phyloP scores from a whole-genome alignment of 2,113 vertebrate genomes.

The Neomonachus schauinslandi region DNA sequence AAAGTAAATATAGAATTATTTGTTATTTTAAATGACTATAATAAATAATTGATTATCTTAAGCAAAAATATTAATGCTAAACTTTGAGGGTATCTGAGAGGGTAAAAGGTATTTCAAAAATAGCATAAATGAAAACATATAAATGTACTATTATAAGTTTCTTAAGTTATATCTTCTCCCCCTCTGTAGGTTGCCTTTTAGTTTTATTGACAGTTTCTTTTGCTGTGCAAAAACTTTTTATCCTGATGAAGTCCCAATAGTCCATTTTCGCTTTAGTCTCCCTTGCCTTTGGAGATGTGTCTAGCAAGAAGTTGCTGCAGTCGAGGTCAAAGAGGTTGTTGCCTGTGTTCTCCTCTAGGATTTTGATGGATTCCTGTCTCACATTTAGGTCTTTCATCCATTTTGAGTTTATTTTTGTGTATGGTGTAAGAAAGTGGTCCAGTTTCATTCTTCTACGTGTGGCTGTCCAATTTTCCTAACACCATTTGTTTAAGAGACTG shows the following conservation, averaged over 20 bases:
- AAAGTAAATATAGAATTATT: neutral
- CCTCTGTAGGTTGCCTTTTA: neutral
- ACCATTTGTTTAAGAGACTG: neutral
- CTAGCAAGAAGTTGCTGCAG: neutral
- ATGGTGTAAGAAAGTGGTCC: neutral
- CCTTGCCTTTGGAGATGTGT: neutral
- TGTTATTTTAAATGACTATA: neutral
- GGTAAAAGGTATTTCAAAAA: neutral
- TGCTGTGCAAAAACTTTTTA: neutral
- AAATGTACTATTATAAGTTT: neutral
- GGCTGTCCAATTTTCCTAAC: neutral
- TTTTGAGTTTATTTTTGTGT: neutral
- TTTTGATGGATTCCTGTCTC: neutral
- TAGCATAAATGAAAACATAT: neutral
- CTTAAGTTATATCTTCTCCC: neutral
- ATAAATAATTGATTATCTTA: neutral
- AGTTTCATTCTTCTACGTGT: neutral
- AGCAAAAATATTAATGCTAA: neutral
- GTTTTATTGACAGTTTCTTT: neutral
- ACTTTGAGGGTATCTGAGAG: neutral
- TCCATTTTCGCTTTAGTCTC: neutral
- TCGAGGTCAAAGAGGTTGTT: neutral
- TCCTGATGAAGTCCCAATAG: neutral
- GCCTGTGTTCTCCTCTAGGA: neutral
- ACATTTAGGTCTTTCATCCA: neutral